Conservation (phyloP, 1,140 invertebrate genomes). For the Saxidomus purpurata region DNA sequence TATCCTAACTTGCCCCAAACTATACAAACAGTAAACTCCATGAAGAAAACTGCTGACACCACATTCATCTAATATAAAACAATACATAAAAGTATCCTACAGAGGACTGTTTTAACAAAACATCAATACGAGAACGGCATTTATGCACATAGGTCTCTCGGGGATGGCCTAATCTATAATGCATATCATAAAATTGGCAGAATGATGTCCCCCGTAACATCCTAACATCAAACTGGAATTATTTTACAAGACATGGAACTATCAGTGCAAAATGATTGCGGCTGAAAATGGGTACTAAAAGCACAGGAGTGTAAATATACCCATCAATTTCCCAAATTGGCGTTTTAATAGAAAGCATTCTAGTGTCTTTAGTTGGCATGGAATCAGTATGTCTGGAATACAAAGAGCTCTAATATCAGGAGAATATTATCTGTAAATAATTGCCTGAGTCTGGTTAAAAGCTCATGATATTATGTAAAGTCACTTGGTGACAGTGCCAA, state of each 20-base stretch:
- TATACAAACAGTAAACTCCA: neutral
- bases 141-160: constrained; percentile 33
- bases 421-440: constrained; percentile 16
- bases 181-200: constrained; percentile 42
- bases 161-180: constrained; percentile 34
- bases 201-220: constrained; percentile 12
- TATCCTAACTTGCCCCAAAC: neutral
- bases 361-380: neutral
- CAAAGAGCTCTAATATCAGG: neutral
- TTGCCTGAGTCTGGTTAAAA: neutral
- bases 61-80: constrained; percentile 7
- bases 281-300: constrained; percentile 25
- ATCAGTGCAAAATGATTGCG: neutral
- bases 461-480: too few relatives aligned
- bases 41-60: constrained; percentile 43
- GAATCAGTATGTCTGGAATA: neutral
- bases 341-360: constrained; percentile 22
- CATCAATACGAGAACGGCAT: constrained; percentile 49
- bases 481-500: too few relatives aligned
- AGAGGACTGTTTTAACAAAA: constrained; percentile 44
- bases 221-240: neutral
- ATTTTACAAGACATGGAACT: neutral
- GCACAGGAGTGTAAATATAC: neutral
- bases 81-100: neutral
- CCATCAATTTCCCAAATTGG: neutral